Conservation (phyloP, 2,888 invertebrate species). For the Leptinotarsa haldemani region DNA sequence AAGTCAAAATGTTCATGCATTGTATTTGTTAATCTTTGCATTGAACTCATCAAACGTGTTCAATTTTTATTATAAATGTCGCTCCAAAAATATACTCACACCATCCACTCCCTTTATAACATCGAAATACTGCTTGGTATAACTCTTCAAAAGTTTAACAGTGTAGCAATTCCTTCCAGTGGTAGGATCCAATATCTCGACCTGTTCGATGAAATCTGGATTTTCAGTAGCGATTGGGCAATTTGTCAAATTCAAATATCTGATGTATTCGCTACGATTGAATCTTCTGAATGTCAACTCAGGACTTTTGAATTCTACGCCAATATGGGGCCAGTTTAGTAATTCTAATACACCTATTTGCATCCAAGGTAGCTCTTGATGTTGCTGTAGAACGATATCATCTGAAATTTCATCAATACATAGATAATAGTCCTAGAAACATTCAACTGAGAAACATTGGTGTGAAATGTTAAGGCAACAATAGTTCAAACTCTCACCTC, state of each 20-base stretch:
- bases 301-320: conserved; percentile 45
- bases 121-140: conserved; percentile 40
- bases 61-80: too few relatives aligned
- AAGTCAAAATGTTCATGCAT: too few relatives aligned
- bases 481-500: conserved; percentile 18
- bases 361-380: conserved; percentile 41
- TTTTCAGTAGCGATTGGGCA: conserved; percentile 35
- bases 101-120: conserved; percentile 36
- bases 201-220: conserved; percentile 43
- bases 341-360: conserved; percentile 44
- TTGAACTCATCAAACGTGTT: too few relatives aligned
- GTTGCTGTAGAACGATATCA: conserved; percentile 47
- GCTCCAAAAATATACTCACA: conserved; percentile 33
- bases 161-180: conserved; percentile 38
- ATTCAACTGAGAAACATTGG: too few relatives aligned
- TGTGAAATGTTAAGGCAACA: too few relatives aligned
- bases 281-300: conserved; percentile 47
- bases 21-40: too few relatives aligned
- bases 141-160: conserved; percentile 39
- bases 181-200: conserved; percentile 42
- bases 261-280: conserved; percentile 42
- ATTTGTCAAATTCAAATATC: conserved; percentile 45
- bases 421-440: too few relatives aligned
- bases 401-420: conserved; percentile 35
- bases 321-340: conserved; percentile 51